Percentiles rank a stretch among this genome's conserved stretches.
These are phyloP conservation scores for Drosophila falleni DNA, from an alignment of 2,888 invertebrate species.

Conservation along the genomic window DNA sequence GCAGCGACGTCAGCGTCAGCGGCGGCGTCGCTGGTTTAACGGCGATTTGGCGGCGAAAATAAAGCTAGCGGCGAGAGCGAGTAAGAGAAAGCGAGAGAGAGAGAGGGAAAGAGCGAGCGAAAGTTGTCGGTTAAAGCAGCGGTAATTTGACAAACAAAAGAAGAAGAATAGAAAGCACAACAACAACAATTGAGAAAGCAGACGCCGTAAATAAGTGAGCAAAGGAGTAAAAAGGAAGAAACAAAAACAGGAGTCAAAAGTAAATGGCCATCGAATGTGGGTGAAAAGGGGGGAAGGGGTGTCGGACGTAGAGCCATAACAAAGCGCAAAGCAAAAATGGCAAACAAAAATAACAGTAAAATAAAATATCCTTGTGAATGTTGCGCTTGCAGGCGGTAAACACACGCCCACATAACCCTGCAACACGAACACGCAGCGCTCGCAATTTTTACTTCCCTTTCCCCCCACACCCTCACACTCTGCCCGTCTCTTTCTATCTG, in stretches of 20 bases:
- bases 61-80: constrained; percentile 8
- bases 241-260: constrained; percentile 45
- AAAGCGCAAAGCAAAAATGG: constrained; percentile 54
- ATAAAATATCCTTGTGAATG: constrained; percentile 74
- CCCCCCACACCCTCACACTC: constrained; percentile 28
- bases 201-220: constrained; percentile 8
- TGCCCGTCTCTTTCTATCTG: constrained; percentile 43
- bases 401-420: constrained; percentile 18
- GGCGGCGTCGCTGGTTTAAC: constrained; percentile 24
- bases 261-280: constrained; percentile 53
- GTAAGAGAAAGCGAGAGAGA: no score
- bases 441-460: constrained; percentile 37
- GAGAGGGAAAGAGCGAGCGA: neutral
- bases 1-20: constrained; percentile 8
- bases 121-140: constrained; percentile 15
- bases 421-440: constrained; percentile 51
- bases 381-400: constrained; percentile 65
- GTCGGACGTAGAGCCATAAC: constrained; percentile 41
- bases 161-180: constrained; percentile 11
- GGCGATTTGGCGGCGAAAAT: constrained; percentile 36
- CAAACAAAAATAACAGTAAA: constrained; percentile 74
- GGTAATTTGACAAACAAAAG: constrained; percentile 26
- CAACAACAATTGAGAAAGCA: constrained; percentile 10
- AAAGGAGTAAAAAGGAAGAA: constrained; percentile 3
- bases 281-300: constrained; percentile 17